Base-by-base conservation (phyloP, 37 sponge, comb jelly and placozoan species). In the Chondrilla cf. caribensis region DNA sequence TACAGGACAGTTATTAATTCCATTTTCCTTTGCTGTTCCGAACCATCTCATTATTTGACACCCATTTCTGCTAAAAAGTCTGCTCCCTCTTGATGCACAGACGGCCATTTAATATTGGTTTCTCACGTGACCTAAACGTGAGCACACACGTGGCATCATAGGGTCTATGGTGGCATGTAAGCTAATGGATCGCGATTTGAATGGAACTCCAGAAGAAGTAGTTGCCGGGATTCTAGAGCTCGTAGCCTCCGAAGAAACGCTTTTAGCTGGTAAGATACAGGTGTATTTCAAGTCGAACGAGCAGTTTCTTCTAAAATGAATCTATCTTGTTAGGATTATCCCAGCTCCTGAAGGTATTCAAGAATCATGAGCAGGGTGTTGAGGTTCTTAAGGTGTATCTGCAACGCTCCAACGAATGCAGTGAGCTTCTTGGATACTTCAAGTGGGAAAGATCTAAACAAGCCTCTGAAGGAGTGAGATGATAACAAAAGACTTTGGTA, bases 1-100 rank as follows among this genome's bases (percentile, higher is more conserved):
- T 22, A 80, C 86, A 5, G 89, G 90, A 60, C 93, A 93, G 39
- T 89, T 70, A 68, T 86, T 93, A 39, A 93, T 38, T 55, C 93
- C 93, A 82, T 21, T 54, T 3, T 83, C 79, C 54, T 42, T 58
- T 8, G 64, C 6, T 7, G 64, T 62, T 7, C 64, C 64, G 29
- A 62, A 62, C 6, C 5, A 29, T 62, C 64, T 6, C 11, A 6
- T 47, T 11, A 47, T 47, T 47, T 11, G 9, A 14, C 51, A 6
- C 9, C 51, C 6, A 47, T 47, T 47, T 47, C 51, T 47, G n/a
- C n/a, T n/a, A n/a, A n/a, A n/a, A n/a, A n/a, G n/a, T n/a, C n/a
- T n/a, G 51, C 51, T 47, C 51, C 51, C 6, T 47, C 11, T 47
- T 6, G 9, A 14, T 11, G 11, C 6, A 11, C 11, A 47, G 51